Evolutionary conservation across 1,140 invertebrate genomes (phyloP).

Genomic region (Brachionus paranguensis): DNA sequence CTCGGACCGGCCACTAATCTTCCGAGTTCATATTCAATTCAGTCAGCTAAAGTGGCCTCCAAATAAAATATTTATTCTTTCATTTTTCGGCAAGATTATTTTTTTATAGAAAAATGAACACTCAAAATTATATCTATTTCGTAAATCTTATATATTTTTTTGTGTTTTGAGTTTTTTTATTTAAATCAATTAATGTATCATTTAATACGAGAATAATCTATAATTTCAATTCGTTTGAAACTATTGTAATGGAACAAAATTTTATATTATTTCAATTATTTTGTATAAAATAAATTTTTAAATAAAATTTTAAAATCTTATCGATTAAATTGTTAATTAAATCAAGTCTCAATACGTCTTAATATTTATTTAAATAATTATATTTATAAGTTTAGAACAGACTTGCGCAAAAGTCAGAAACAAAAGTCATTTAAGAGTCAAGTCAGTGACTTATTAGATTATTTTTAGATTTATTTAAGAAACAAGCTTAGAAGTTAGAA

Average conservation of each 20-base stretch:
- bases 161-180: neutral
- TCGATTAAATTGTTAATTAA: neutral
- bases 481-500: too few species aligned
- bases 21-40: neutral
- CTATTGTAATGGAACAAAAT: neutral
- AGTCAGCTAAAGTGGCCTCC: neutral
- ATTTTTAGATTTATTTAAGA: too few species aligned
- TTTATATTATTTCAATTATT: neutral
- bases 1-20: slow-evolving; percentile 22
- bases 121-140: neutral
- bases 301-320: neutral
- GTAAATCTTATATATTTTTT: neutral
- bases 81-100: neutral
- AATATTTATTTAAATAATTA: too few species aligned
- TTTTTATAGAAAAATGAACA: neutral
- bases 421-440: too few species aligned
- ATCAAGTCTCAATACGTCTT: neutral
- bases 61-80: neutral
- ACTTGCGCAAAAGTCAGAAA: too few species aligned
- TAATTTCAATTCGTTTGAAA: neutral
- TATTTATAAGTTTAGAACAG: too few species aligned
- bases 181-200: neutral
- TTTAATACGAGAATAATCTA: neutral
- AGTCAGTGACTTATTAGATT: too few species aligned
- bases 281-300: neutral